These are phyloP conservation scores for Leptonema lineaticorne DNA, from an alignment of 1,140 invertebrate genomes.

Conservation along the genomic window DNA sequence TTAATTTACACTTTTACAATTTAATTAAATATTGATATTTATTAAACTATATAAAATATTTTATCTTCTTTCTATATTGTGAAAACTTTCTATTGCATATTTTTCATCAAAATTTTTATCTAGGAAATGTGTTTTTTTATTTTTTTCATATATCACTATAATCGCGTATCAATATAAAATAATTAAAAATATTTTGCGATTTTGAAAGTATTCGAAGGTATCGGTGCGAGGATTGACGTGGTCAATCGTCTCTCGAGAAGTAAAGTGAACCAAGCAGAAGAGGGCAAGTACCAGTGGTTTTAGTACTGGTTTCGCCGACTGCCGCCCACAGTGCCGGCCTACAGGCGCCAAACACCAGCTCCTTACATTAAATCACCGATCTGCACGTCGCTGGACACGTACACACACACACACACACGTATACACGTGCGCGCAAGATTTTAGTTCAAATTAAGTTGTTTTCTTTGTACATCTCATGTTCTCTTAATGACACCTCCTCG, in stretches of 20 bases:
- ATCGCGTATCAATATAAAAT: no score
- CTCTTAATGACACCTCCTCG: no score
- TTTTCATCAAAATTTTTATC: no score
- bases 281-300: neutral
- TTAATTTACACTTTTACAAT: no score
- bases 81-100: no score
- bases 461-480: no score
- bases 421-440: neutral
- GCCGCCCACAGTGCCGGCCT: constrained; percentile 9
- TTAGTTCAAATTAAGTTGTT: neutral
- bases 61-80: no score
- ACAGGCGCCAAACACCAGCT: constrained; percentile 12
- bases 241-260: neutral
- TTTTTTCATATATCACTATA: no score
- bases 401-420: neutral
- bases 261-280: neutral
- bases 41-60: no score
- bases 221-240: constrained; percentile 1
- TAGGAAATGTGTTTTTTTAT: no score
- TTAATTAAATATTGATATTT: no score
- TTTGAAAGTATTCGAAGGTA: neutral
- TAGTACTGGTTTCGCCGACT: constrained; percentile 7
- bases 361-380: neutral
- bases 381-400: neutral
- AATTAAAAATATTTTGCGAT: no score